Base-by-base conservation (phyloP, 2,888 invertebrate genomes). In the Calliopum simillimum region DNA sequence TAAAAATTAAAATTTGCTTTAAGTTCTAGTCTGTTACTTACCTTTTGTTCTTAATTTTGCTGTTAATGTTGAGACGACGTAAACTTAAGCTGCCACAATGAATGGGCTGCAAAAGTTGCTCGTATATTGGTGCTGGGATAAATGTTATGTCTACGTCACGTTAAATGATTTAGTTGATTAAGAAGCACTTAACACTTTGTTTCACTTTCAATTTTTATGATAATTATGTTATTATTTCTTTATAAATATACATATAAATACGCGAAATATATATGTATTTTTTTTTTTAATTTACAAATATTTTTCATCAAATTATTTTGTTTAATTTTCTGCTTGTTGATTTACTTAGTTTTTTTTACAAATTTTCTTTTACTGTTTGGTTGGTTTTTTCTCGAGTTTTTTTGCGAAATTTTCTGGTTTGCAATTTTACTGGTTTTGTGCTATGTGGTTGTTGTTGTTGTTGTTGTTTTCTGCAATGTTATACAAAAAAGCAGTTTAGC, bases 131-230 rank as follows among this genome's bases (percentile, higher is more conserved):
- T 16, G 23, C 19, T 53, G 6, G 16, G n/a, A 51, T 14, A 49
- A 49, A 64, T 64, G 51, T 80, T 80, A 77, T 78, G 80, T 76
- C 74, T 77, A 66, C 76, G 73, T 56, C 62, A 47, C 62, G 74
- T 68, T 69, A 66, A 72, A 71, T 76, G 80, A 74, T 76, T 78
- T 76, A 78, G 78, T 73, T 79, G 74, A 33, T 8, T 6, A n/a
- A 33, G 33, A 33, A 2, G 8, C 33, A 33, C n/a, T n/a, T n/a
- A 33, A 33, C 33, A 33, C 33, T 33, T 33, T 4, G 8, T 6
- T 3, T 8, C 33, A 33, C 33, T 4, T 33, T 33, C 8, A 33
- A 33, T 33, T 6, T 33, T 33, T 33, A 8, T 33, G 33, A n/a
- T n/a, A n/a, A n/a, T 33, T 33, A 8, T 33, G 33, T 33, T 33